These are phyloP conservation scores for Pelusios castaneus DNA, from an alignment of 2,113 vertebrate genomes.

Conservation along the genomic window DNA sequence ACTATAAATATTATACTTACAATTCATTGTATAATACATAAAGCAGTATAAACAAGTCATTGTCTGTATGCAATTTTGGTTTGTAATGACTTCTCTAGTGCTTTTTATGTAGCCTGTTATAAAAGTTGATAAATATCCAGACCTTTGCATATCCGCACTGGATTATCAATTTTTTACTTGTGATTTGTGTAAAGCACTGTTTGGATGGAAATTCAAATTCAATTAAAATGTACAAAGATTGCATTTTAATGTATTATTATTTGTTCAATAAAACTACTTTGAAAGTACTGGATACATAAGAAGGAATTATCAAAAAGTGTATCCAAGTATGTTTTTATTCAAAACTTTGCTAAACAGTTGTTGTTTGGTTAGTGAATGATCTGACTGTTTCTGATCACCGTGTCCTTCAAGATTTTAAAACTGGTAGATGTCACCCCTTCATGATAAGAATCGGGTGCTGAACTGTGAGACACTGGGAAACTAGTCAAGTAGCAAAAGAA, in stretches of 20 bases:
- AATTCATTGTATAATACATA: no score
- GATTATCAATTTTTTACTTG: neutral
- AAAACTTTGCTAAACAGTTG: neutral
- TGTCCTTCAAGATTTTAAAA: neutral
- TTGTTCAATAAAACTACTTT: neutral
- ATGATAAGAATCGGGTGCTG: neutral
- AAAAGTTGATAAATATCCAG: no score
- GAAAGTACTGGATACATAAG: neutral
- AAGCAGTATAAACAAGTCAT: no score
- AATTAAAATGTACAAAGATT: neutral
- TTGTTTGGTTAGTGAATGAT: neutral
- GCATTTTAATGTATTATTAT: neutral
- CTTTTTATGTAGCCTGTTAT: no score
- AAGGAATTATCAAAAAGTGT: neutral
- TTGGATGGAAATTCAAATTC: neutral
- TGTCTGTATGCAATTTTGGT: no score
- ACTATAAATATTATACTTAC: no score
- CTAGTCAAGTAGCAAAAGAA: neutral
- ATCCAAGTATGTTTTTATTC: neutral
- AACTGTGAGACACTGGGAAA: neutral
- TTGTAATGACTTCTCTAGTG: no score
- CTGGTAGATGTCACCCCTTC: neutral
- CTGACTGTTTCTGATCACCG: neutral
- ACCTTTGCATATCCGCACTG: no score
- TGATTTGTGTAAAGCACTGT: neutral